Percentiles rank a stretch among this genome's conserved stretches.
Evolutionary conservation across 2,797 vertebrate genomes (phyloP).

Genomic region (Enteromius mattozi): DNA sequence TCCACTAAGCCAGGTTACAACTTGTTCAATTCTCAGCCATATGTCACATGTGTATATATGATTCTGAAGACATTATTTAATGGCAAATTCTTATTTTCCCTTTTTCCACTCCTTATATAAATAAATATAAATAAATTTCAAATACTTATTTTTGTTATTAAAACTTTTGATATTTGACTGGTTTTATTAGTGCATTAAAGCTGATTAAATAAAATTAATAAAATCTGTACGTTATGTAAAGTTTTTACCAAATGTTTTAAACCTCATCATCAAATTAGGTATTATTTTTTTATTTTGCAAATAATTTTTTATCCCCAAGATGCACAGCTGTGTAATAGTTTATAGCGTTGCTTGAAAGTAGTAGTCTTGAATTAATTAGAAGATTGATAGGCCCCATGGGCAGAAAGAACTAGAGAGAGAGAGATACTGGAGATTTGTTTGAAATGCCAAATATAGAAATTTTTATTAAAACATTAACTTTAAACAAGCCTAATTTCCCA

Average conservation of each 20-base stretch:
- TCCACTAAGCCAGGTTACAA: not conserved
- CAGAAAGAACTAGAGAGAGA: not conserved
- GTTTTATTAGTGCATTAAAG: not conserved
- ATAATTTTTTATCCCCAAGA: too few relatives aligned
- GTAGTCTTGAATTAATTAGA: not conserved
- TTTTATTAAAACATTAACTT: not conserved
- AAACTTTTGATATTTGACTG: not conserved
- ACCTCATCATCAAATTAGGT: not conserved
- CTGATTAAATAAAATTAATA: not conserved
- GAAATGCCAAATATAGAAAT: not conserved
- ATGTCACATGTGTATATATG: not conserved
- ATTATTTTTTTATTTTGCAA: too few relatives aligned
- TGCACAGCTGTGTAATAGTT: too few relatives aligned
- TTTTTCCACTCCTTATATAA: not conserved
- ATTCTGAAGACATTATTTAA: not conserved
- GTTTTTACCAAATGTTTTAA: not conserved
- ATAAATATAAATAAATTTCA: not conserved
- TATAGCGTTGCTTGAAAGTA: not conserved
- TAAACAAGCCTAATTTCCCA: not conserved
- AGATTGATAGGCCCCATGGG: not conserved
- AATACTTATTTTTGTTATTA: not conserved
- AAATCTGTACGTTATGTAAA: not conserved
- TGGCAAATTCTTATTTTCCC: not conserved
- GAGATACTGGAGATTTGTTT: not conserved
- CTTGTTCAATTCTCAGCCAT: not conserved